Evolutionary conservation across 2,888 invertebrate species (phyloP).

Genomic region (Synergus itoensis): DNA sequence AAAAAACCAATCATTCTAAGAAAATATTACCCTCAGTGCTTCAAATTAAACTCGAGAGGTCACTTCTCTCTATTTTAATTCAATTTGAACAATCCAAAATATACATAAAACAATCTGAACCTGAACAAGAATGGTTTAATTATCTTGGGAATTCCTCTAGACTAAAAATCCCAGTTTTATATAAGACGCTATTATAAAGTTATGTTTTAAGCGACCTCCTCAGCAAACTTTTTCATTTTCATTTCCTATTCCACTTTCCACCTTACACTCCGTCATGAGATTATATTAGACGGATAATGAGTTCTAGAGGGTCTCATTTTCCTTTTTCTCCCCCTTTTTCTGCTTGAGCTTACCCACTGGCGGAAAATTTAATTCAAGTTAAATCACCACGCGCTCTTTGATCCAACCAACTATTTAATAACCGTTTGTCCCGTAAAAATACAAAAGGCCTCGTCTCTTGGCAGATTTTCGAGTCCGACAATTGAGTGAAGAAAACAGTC

Average conservation of each 20-base stretch:
- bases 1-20: not conserved
- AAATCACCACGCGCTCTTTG: constrained; percentile 2
- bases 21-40: not conserved
- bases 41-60: not conserved
- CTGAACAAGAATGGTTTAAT: not conserved
- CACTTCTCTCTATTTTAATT: too few relatives aligned
- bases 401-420: constrained; percentile 2
- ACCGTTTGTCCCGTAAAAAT: constrained; percentile 9
- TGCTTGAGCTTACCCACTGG: not conserved
- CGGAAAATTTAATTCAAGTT: constrained; percentile 21
- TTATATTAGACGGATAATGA: constrained; percentile 32
- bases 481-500: constrained; percentile 14
- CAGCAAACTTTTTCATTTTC: constrained; percentile 30
- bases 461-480: constrained; percentile 7
- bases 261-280: constrained; percentile 16
- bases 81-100: not conserved
- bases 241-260: constrained; percentile 29
- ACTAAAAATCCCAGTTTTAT: not conserved
- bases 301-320: constrained; percentile 3
- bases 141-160: not conserved
- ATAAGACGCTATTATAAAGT: constrained; percentile 1
- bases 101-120: not conserved
- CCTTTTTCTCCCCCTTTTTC: not conserved
- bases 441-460: not conserved
- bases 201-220: not conserved